Conservation (phyloP, 2,888 invertebrate genomes). For the Cryptosula pallasiana region DNA sequence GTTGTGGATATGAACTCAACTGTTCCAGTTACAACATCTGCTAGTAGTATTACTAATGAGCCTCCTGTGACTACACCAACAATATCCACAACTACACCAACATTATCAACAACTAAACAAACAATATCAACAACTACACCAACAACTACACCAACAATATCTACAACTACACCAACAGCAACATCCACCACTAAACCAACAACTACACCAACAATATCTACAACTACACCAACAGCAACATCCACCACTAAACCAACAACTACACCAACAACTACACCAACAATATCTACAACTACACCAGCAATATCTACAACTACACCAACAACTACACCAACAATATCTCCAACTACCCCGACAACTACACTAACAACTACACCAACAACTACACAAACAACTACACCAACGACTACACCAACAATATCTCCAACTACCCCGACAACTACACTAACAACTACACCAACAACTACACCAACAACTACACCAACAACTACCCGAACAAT, state of each 20-base stretch:
- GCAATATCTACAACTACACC: background rate
- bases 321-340: background rate
- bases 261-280: background rate
- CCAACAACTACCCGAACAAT: background rate
- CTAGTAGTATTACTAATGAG: no score
- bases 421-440: background rate
- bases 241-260: background rate
- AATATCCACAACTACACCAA: background rate
- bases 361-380: background rate
- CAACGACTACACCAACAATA: background rate
- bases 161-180: background rate
- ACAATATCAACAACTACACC: background rate
- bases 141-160: background rate
- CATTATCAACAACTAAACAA: background rate
- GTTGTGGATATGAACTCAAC: background rate
- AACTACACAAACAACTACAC: background rate
- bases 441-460: background rate
- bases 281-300: background rate
- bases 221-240: background rate
- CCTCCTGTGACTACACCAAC: background rate
- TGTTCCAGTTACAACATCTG: background rate
- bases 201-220: background rate
- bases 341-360: background rate
- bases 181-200: background rate
- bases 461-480: background rate